These are phyloP conservation scores for Rotaria magnacalcarata DNA, from an alignment of 2,888 invertebrate genomes.

Conservation along the genomic window DNA sequence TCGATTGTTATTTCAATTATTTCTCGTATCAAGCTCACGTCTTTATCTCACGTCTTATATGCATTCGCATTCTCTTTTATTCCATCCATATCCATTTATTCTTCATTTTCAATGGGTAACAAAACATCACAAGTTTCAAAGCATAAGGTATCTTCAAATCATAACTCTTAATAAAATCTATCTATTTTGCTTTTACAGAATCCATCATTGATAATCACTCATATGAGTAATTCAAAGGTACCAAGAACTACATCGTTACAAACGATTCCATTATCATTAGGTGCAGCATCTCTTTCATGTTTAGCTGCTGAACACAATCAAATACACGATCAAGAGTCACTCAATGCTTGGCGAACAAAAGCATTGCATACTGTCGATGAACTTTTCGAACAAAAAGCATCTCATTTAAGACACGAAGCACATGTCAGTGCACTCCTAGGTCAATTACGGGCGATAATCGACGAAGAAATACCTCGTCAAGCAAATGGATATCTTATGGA, in stretches of 20 bases:
- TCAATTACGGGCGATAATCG: not conserved
- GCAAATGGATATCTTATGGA: not conserved
- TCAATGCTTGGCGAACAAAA: not conserved
- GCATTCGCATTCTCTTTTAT: not conserved
- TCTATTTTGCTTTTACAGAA: not conserved
- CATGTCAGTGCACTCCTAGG: not conserved
- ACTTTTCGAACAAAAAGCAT: not conserved
- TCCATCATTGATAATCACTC: not conserved
- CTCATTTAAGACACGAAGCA: not conserved
- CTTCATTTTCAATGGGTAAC: not conserved
- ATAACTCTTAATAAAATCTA: too few relatives aligned
- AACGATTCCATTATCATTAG: not conserved
- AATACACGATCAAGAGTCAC: slow-evolving; percentile 4
- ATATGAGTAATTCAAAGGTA: not conserved
- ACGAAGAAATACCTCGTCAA: not conserved
- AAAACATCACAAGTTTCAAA: not conserved
- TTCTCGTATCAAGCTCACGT: not conserved
- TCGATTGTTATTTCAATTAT: not conserved
- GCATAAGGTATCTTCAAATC: not conserved
- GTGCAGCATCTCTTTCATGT: not conserved
- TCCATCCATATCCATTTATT: not conserved
- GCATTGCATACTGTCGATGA: not conserved
- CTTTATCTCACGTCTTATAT: not conserved
- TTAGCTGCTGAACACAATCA: not conserved
- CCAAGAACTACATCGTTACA: not conserved